phyloP scores from a whole-genome alignment of 1,140 invertebrate genomes.

The Calephelis nemesis region DNA sequence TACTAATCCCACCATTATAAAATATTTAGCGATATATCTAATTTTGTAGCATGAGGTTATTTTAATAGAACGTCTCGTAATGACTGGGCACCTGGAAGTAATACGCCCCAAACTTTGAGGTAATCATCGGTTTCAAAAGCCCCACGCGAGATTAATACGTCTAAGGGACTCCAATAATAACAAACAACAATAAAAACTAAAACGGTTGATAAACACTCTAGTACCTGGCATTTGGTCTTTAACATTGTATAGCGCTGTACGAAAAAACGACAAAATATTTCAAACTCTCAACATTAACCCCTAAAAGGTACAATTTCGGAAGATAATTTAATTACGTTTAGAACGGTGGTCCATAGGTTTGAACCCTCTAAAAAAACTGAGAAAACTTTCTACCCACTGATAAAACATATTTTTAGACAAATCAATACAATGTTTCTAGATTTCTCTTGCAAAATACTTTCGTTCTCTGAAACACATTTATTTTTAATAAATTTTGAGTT shows the following conservation, averaged over 20 bases:
- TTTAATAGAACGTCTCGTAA: slow-evolving; percentile 72
- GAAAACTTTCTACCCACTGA: too few relatives aligned
- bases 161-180: slow-evolving; percentile 68
- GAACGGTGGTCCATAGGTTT: too few relatives aligned
- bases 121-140: slow-evolving; percentile 69
- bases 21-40: slow-evolving; percentile 77
- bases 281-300: too few relatives aligned
- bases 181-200: slow-evolving; percentile 71
- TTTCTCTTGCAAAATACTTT: too few relatives aligned
- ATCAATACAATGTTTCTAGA: too few relatives aligned
- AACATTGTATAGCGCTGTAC: slow-evolving; percentile 18
- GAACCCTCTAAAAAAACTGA: too few relatives aligned
- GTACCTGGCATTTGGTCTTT: slow-evolving; percentile 57
- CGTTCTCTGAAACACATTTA: too few relatives aligned
- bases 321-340: too few relatives aligned
- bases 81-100: slow-evolving; percentile 69
- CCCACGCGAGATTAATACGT: slow-evolving; percentile 74
- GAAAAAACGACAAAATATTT: too few relatives aligned
- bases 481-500: too few relatives aligned
- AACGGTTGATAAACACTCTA: slow-evolving; percentile 69
- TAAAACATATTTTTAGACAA: too few relatives aligned
- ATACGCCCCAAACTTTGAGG: slow-evolving; percentile 70
- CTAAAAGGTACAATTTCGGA: too few relatives aligned
- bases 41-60: slow-evolving; percentile 70
- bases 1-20: slow-evolving; percentile 67